These are phyloP conservation scores for Pemphredon lugubris DNA, from an alignment of 2,888 invertebrate genomes.

Conservation along the genomic window DNA sequence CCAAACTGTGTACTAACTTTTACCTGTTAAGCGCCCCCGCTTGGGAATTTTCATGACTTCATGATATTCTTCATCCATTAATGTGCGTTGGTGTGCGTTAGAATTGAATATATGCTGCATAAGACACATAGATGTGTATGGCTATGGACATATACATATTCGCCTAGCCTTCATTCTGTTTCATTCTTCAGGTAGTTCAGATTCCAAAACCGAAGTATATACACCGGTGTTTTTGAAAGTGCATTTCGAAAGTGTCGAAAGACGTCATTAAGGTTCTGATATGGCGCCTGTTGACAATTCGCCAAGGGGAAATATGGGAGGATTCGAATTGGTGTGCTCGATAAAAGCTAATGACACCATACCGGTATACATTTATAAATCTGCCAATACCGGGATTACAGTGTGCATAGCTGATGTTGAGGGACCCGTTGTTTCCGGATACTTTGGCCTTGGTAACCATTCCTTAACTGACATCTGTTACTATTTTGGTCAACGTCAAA, in stretches of 20 bases:
- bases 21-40: too few relatives aligned
- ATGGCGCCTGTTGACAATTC: slow-evolving; percentile 80
- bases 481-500: too few relatives aligned
- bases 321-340: slow-evolving; percentile 84
- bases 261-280: slow-evolving; percentile 20
- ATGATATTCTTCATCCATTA: too few relatives aligned
- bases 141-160: too few relatives aligned
- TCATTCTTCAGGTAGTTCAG: not conserved
- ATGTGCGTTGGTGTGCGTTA: too few relatives aligned
- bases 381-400: slow-evolving; percentile 89
- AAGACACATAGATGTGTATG: too few relatives aligned
- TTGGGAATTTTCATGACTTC: too few relatives aligned
- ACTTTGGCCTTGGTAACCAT: slow-evolving; percentile 90
- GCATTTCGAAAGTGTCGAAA: slow-evolving; percentile 1
- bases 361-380: slow-evolving; percentile 91
- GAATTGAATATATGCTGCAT: too few relatives aligned
- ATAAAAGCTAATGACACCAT: slow-evolving; percentile 87
- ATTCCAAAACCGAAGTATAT: not conserved
- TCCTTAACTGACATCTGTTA: not conserved
- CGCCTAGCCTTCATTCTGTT: not conserved
- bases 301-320: slow-evolving; percentile 78
- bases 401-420: slow-evolving; percentile 93
- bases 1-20: too few relatives aligned
- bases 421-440: slow-evolving; percentile 95
- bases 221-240: slow-evolving; percentile 1